A percentile compares a stretch with the other conserved stretches of the same genome.
Evolutionary conservation across 2,888 invertebrate species (phyloP).

Genomic region (Panzeria rudis): DNA sequence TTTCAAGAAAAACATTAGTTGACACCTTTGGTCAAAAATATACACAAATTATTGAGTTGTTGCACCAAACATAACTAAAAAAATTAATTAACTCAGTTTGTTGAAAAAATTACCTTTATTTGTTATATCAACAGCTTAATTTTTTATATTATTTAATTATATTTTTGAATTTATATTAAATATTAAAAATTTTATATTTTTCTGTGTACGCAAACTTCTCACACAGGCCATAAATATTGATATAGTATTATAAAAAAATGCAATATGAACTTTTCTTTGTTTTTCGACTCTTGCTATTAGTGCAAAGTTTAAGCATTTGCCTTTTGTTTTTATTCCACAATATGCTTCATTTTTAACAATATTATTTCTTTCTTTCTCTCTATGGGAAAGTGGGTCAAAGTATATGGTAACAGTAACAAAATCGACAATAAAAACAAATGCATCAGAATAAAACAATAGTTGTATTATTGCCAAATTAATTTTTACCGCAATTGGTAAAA

Average conservation of each 20-base stretch:
- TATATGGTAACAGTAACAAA: slow-evolving; percentile 38
- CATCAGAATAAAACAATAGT: slow-evolving; percentile 42
- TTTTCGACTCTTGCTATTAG: slow-evolving; percentile 29
- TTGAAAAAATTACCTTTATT: too few relatives aligned
- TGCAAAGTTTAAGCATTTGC: slow-evolving; percentile 14
- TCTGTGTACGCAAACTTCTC: too few relatives aligned
- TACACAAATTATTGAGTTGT: too few relatives aligned
- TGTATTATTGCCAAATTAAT: slow-evolving; percentile 70
- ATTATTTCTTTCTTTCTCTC: not conserved
- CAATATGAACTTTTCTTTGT: slow-evolving; percentile 34
- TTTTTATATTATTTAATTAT: too few relatives aligned
- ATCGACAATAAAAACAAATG: not conserved
- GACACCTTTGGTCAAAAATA: too few relatives aligned
- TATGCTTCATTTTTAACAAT: slow-evolving; percentile 33
- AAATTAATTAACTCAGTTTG: too few relatives aligned
- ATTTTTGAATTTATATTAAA: too few relatives aligned
- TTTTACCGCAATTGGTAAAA: slow-evolving; percentile 68
- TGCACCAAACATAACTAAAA: too few relatives aligned
- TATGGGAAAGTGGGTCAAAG: slow-evolving; percentile 63
- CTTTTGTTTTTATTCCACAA: slow-evolving; percentile 29
- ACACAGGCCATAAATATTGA: not conserved
- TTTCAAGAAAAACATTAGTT: too few relatives aligned
- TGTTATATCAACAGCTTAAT: too few relatives aligned
- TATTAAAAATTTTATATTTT: too few relatives aligned
- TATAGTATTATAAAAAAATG: not conserved